Evolutionary conservation across 1,140 invertebrate genomes (phyloP).

Genomic region (Macrobrachium rosenbergii): DNA sequence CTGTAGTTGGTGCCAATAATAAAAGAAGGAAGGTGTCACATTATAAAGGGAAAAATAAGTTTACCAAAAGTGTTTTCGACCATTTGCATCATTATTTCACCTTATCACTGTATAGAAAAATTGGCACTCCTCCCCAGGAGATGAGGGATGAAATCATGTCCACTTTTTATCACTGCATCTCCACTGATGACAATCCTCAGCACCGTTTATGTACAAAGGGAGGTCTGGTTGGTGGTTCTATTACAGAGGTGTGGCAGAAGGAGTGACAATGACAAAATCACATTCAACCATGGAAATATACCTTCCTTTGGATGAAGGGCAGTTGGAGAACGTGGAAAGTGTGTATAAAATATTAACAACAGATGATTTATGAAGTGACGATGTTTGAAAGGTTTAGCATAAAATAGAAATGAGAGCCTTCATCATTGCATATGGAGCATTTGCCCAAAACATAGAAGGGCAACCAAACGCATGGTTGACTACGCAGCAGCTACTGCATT

Average conservation of each 20-base stretch:
- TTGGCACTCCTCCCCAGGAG: background rate
- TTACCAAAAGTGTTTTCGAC: background rate
- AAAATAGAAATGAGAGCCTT: background rate
- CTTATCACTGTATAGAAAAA: background rate
- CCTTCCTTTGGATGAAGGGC: background rate
- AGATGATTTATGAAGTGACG: constrained; percentile 2
- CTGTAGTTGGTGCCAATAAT: too few species aligned
- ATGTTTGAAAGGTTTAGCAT: constrained; percentile 16
- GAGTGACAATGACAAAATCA: too few species aligned
- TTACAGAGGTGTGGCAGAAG: too few species aligned
- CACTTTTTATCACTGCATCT: constrained; percentile 13
- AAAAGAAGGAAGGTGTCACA: background rate
- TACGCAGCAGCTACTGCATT: too few species aligned
- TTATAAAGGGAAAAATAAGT: background rate
- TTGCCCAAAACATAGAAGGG: background rate
- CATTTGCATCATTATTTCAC: constrained; percentile 6
- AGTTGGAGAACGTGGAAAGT: background rate
- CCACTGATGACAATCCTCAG: constrained; percentile 25
- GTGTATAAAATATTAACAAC: constrained; percentile 8
- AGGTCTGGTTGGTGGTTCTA: too few species aligned
- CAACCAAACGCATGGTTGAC: too few species aligned
- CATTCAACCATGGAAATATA: too few species aligned
- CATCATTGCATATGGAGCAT: constrained; percentile 8
- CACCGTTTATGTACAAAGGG: background rate
- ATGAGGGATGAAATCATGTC: constrained; percentile 21